Base-by-base conservation (phyloP, 2,797 vertebrate species). In the Discoglossus pictus region DNA sequence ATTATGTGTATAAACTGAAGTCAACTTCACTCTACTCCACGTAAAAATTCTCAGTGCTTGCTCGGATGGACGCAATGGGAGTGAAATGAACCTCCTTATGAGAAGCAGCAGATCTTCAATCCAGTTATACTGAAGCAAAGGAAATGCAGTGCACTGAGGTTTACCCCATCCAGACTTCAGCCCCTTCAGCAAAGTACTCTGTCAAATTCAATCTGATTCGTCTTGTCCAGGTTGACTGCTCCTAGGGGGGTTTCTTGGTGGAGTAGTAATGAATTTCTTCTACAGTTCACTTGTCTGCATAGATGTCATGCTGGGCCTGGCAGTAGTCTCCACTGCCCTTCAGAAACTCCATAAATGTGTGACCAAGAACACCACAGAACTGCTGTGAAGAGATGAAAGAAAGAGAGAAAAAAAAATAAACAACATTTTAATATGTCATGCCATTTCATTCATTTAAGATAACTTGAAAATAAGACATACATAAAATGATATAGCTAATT, bases 331-430 rank as follows among this genome's bases (percentile, higher is more conserved):
- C 97, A 93, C 97, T 98, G 94, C 94, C 97, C 93, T 99, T 99
- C 96, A 99, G 94, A 99, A 99, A 99, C 97, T 99, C 97, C 97
- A 99, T 99, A 99, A 99, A 99, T 99, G 97, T 99, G 94, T 94
- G 95, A 99, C 97, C 97, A 86, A 99, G 95, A 98, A 99, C 97
- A 99, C 97, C 97, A 98, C 97, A 95, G 95, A 99, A 99, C 96
- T 99, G 97, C 97, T 99, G 94, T 83, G 83, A 74, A 82, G 56
- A 84, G 43, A 68, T 17, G n/a, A n/a, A n/a, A n/a, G n/a, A n/a
- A n/a, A n/a, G n/a, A n/a, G n/a, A n/a, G 7, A 31, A 25, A 44
- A 25, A 10, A 47, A 24, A n/a, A n/a, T n/a, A n/a, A n/a, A n/a
- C n/a, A n/a, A n/a, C n/a, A n/a, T n/a, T n/a, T n/a, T n/a, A n/a